Percentiles rank a stretch among this genome's conserved stretches.
These are phyloP conservation scores for Cyrtonyx montezumae DNA, from an alignment of 2,113 vertebrate species.

Conservation along the genomic window DNA sequence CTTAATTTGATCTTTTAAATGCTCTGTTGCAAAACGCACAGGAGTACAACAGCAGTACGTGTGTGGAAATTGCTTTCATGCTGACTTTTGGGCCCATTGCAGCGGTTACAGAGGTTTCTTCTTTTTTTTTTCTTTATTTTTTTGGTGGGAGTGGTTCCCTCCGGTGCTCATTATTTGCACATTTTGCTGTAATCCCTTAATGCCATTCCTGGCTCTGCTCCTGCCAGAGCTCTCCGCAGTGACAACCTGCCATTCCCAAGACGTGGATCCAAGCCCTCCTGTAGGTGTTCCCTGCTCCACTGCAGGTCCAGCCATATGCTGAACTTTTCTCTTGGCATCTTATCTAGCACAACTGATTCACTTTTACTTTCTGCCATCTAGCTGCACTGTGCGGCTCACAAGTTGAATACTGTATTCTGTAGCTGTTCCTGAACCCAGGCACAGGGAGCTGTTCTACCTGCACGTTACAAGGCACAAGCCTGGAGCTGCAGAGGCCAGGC, in stretches of 20 bases:
- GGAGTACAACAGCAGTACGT: neutral
- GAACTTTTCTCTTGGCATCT: neutral
- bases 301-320: neutral
- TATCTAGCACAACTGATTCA: neutral
- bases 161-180: neutral
- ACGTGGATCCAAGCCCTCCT: neutral
- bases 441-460: too few species aligned
- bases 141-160: neutral
- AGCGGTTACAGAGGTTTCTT: neutral
- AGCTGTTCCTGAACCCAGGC: neutral
- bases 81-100: neutral
- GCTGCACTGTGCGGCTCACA: neutral
- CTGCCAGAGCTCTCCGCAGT: neutral
- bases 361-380: neutral
- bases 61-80: neutral
- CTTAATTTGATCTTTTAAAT: slow-evolving; percentile 6
- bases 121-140: neutral
- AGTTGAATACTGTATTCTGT: neutral
- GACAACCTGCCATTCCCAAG: neutral
- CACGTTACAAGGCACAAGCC: fast-evolving
- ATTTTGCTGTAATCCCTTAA: neutral
- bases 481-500: neutral
- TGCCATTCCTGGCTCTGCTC: neutral
- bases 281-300: neutral
- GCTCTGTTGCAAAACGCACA: neutral